Evolutionary conservation across 2,797 vertebrate species (phyloP), one percentile per base, ranked within the genome.

Genomic region (Hirundo rustica): DNA sequence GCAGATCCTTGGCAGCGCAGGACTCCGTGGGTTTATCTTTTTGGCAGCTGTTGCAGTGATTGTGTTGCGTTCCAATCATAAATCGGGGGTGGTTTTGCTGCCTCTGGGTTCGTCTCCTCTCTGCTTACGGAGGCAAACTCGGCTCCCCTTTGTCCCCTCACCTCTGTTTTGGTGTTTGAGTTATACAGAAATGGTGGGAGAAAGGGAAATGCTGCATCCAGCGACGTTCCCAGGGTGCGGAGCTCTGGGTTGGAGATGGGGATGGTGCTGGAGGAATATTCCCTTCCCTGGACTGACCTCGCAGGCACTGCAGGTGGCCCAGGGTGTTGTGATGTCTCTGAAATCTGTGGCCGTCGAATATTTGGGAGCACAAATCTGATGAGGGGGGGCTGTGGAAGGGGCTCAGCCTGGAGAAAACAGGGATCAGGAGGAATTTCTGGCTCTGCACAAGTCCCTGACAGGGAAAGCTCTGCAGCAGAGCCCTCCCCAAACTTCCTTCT

Each of bases 171-270:
- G 40, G 44, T 18, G 4, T 55, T 77, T n/a, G 75, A 6, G 0
- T 57, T 88, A 88, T 40, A 4, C 50, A 2, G 5, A 42, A 62
- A 23, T 11, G 23, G 71, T 5, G 48, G 55, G 38, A 27, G 16
- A 48, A 30, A 27, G 60, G 48, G 15, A 74, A 61, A 38, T 3
- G 14, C 34, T 51, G 70, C 1, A 0, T 14, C 1, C 18, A 3
- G 38, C 0, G 5, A 13, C 0, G 0, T 8, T 66, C 8, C 7
- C 0, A 22, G 36, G 42, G 47, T 2, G 18, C 50, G 64, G 9
- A 61, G 40, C 71, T 38, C 27, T 40, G 77, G 13, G 27, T 16
- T 65, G 47, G 14, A 2, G 40, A 42, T 77, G 45, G 67, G 48
- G 66, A 11, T 2, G 2, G 8, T 47, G 2, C 83, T 27, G 72